Evolutionary conservation across 2,888 invertebrate genomes (phyloP), one percentile per base, ranked within the genome.

Genomic region (Artemia sp.): DNA sequence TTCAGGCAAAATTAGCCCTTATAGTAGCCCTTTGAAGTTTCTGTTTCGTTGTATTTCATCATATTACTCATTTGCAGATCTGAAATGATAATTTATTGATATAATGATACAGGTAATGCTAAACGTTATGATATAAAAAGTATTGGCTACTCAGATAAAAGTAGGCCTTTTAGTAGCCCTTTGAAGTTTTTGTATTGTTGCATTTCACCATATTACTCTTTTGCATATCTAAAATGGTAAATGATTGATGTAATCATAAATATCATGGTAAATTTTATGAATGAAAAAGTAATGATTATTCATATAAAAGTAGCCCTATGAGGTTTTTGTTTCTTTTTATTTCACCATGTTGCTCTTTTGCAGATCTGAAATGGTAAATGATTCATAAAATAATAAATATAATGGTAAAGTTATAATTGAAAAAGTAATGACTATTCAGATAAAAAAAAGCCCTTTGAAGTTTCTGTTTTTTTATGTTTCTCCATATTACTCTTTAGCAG

Each of bases 1-100:
- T 19, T 19, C 19, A 19, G 19, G 1, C 19, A 19, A 19, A 19
- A 19, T 1, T 69, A 70, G 14, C 69, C 69, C 67, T 66, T 53
- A 12, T 66, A 67, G 19, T 69, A 70, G 14, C 69, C 69, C 67
- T 66, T 53, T 24, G 67, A 67, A 24, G 58, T 58, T 14, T 66
- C 67, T 69, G 69, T 69, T 24, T 69, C 66, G 38, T 68, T 53
- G 52, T 69, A 70, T 12, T 67, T 51, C 51, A 69, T 69, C 70
- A 70, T 70, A 66, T 58, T 58, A 19, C 64, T 19, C 64, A 5
- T 38, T 38, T 38, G 38, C 38, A 38, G 38, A 38, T 38, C 38
- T 38, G 38, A 38, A 38, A 38, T 6, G 6, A 6, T 38, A 38
- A 38, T 2, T 38, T 1, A 38, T 6, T 38, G 1, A 38, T 38